Conservation (phyloP, 2,888 invertebrate species). For the Dryobotodes eremita region DNA sequence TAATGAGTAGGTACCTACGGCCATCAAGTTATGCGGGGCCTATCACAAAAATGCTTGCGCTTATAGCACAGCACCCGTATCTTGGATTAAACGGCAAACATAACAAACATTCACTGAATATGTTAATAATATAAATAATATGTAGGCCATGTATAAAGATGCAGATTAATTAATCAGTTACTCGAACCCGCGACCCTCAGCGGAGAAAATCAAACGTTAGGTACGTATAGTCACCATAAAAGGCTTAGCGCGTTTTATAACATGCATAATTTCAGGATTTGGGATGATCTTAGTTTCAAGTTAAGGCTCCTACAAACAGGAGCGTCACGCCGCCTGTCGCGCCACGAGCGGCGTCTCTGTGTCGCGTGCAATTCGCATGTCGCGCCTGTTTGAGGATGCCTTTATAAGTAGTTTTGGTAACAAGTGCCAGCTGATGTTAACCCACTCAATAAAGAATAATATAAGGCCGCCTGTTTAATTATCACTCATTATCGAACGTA, state of each 20-base stretch:
- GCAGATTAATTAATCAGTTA: background rate
- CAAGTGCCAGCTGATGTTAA: background rate
- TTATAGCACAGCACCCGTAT: background rate
- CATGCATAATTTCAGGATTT: background rate
- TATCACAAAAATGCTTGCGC: background rate
- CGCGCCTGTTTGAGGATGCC: too few species aligned
- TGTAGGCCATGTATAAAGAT: background rate
- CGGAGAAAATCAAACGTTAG: background rate
- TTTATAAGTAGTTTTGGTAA: background rate
- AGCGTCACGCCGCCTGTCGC: too few species aligned
- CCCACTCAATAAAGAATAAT: background rate
- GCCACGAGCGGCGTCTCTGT: too few species aligned
- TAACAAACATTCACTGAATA: background rate
- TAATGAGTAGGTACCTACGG: constrained; percentile 6
- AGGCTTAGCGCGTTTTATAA: background rate
- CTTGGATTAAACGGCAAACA: background rate
- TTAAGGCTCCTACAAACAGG: too few species aligned
- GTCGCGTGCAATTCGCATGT: too few species aligned
- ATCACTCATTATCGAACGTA: constrained; percentile 5
- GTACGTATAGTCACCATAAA: background rate
- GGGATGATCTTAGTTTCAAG: background rate
- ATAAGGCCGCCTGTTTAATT: background rate
- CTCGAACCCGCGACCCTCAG: background rate
- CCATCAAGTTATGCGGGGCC: constrained; percentile 11
- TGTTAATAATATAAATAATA: background rate